A percentile compares a stretch with the other conserved stretches of the same genome.
Evolutionary conservation across 2,797 vertebrate species (phyloP).

Genomic region (Myotis vivesi): DNA sequence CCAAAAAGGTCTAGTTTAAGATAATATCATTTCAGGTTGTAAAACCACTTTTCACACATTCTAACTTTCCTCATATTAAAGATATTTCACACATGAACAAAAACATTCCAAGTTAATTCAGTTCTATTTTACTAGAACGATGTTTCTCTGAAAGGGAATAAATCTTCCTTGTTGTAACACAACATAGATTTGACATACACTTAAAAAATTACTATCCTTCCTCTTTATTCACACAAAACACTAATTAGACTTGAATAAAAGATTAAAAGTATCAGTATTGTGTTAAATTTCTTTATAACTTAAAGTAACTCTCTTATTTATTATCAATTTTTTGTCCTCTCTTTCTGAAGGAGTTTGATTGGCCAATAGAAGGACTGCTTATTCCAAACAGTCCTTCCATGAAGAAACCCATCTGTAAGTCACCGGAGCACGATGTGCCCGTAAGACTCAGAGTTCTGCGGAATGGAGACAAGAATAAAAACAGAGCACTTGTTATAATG

Average conservation of each 20-base stretch:
- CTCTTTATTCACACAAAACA: neutral
- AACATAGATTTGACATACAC: neutral
- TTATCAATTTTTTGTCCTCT: conserved; percentile 20
- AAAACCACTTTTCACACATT: conserved; percentile 76
- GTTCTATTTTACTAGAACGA: neutral
- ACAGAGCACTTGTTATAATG: conserved; percentile 16
- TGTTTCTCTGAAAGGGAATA: neutral
- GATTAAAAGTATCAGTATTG: neutral
- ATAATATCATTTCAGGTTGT: conserved; percentile 65
- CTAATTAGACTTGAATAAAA: conserved; percentile 3
- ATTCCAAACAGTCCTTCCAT: conserved; percentile 72
- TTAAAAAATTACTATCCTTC: neutral
- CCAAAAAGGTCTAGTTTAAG: neutral
- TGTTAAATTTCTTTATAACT: neutral
- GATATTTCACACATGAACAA: conserved; percentile 77
- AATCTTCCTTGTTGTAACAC: neutral
- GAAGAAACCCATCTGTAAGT: conserved; percentile 58
- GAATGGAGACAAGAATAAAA: conserved; percentile 68
- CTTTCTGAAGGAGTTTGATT: conserved; percentile 73
- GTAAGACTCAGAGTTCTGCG: conserved; percentile 70
- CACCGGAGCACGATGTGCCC: neutral
- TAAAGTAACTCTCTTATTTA: neutral
- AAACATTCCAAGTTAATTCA: conserved; percentile 23
- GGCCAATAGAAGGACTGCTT: conserved; percentile 75
- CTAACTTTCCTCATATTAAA: conserved; percentile 80